Conservation (phyloP, 30 jellyfish, hydroid and myxozoan species). For the Turritopsis rubra region DNA sequence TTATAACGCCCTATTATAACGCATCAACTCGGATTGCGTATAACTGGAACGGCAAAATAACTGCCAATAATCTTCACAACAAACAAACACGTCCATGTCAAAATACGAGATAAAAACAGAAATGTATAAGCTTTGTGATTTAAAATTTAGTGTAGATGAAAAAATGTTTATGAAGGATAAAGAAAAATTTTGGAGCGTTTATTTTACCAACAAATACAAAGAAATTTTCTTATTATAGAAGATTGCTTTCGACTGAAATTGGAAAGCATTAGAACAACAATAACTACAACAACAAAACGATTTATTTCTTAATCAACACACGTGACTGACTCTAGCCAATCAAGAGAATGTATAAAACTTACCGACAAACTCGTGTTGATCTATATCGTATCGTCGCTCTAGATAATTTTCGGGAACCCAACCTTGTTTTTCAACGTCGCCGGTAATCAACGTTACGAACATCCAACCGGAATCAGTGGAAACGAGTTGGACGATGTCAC, state of each 20-base stretch:
- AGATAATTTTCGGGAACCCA: conserved; percentile 92
- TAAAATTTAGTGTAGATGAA: too few relatives aligned
- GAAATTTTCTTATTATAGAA: conserved; percentile 12
- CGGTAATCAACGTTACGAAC: conserved; percentile 44
- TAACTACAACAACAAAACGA: background rate
- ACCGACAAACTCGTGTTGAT: conserved; percentile 21
- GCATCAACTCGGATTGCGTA: too few relatives aligned
- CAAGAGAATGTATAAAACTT: conserved; percentile 10
- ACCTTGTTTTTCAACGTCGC: conserved; percentile 65
- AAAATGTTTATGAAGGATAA: too few relatives aligned
- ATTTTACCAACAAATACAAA: background rate
- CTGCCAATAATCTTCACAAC: too few relatives aligned
- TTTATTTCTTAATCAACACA: background rate
- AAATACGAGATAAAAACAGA: too few relatives aligned
- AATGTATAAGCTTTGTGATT: too few relatives aligned
- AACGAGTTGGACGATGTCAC: conserved; percentile 74
- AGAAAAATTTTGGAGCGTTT: too few relatives aligned
- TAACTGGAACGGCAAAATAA: too few relatives aligned
- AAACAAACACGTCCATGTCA: too few relatives aligned
- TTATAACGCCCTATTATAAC: too few relatives aligned
- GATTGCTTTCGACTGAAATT: background rate
- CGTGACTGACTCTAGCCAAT: background rate
- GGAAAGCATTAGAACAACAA: background rate
- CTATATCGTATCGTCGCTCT: conserved; percentile 58
- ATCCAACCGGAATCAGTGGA: conserved; percentile 91